Evolutionary conservation across 2,797 vertebrate genomes (phyloP).

Genomic region (Naso thynnoides): DNA sequence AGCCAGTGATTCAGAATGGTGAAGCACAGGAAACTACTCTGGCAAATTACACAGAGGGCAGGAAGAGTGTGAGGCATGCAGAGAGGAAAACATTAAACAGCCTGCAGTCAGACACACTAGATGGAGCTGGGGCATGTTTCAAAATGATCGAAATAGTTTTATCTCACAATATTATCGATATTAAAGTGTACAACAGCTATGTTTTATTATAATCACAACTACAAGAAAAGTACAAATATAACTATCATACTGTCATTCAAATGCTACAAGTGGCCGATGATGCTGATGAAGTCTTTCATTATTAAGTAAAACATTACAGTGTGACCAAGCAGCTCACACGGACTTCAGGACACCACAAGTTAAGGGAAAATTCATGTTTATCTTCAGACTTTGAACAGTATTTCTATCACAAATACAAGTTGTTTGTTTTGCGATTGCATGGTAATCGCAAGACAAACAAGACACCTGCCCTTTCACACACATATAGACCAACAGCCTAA

Average conservation of each 20-base stretch:
- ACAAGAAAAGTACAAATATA: not conserved
- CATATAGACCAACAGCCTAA: too few relatives aligned
- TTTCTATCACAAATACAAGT: not conserved
- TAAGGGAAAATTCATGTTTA: not conserved
- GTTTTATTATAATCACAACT: not conserved
- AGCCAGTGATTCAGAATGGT: conserved; percentile 72
- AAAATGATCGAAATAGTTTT: too few relatives aligned
- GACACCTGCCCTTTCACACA: too few relatives aligned
- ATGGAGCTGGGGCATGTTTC: conserved; percentile 11
- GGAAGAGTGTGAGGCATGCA: conserved; percentile 60
- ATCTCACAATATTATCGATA: not conserved
- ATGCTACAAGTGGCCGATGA: not conserved
- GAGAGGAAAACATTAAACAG: conserved; percentile 52
- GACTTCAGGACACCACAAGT: not conserved
- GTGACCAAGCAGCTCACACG: not conserved
- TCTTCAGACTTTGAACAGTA: not conserved
- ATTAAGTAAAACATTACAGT: not conserved
- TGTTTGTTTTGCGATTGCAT: too few relatives aligned
- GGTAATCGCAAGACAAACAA: too few relatives aligned
- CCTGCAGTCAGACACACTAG: conserved; percentile 34
- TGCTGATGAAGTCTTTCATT: not conserved
- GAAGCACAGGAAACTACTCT: conserved; percentile 70
- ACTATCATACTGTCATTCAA: not conserved
- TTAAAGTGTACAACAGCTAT: not conserved
- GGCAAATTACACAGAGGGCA: conserved; percentile 68